Base-by-base conservation (phyloP, 2,888 invertebrate genomes). In the Margaritifera margaritifera region DNA sequence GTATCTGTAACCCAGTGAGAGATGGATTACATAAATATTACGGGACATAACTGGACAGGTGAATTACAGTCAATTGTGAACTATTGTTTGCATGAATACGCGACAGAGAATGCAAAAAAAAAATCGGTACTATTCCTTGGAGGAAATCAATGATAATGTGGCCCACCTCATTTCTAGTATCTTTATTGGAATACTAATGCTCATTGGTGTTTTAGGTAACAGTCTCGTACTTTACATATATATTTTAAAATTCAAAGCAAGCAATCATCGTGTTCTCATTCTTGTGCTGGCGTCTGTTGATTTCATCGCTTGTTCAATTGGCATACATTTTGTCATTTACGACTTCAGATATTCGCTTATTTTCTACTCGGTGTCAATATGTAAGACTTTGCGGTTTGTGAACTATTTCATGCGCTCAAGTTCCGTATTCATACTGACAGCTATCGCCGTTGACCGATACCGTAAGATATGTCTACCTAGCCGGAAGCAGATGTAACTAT, bases 381-480 rank as follows among this genome's bases (percentile, higher is more conserved):
- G 80, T 50, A 80, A 78, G 50, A 66, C 77, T n/a, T 68, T 77
- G 53, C 63, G 77, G 58, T 78, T 77, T 50, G 64, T 78, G 31
- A 68, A 75, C n/a, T 80, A 72, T 62, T 78, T 73, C 66, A 74
- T 77, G 55, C 72, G 70, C 52, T 64, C 75, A 20, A 69, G 77
- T 1, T 77, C 77, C 5, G 75, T 72, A 1, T 58, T 73, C 20
- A 69, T 75, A 19, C 61, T 80, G 50, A 72, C 77, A 18, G 71
- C 77, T 4, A 78, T 80, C 53, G 75, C 77, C 18, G 75, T 78
- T 15, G 80, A 80, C 57, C 55, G 85, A 19, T 85, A 79, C 71
- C 64, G 77, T 59, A 83, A 83, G 55, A 77, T 85, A 22, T 82
- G 85, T 62, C 72, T 71, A 19, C 84, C 83, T 6, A 67, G 81